Percentiles rank a stretch among this genome's conserved stretches.
phyloP scores from a whole-genome alignment of 2,113 vertebrate species.

The Clinocottus analis region DNA sequence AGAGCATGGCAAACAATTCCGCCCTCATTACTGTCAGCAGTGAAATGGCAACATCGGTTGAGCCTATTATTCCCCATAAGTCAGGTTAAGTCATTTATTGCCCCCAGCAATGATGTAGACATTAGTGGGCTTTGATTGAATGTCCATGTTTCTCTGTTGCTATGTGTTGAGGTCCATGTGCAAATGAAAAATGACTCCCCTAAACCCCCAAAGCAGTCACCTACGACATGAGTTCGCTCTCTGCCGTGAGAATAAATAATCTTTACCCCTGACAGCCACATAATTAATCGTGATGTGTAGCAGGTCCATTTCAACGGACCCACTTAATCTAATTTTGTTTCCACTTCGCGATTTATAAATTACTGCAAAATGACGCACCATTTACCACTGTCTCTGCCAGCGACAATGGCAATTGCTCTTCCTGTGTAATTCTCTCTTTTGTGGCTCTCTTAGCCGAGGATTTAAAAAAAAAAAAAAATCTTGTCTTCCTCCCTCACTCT shows the following conservation, averaged over 20 bases:
- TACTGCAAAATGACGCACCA: slow-evolving; percentile 83
- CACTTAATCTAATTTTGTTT: slow-evolving; percentile 89
- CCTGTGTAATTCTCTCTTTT: slow-evolving; percentile 64
- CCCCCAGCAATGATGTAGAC: slow-evolving; percentile 77
- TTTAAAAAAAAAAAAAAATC: slow-evolving; percentile 43
- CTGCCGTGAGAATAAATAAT: slow-evolving; percentile 82
- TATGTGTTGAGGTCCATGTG: slow-evolving; percentile 59
- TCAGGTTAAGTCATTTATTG: slow-evolving; percentile 78
- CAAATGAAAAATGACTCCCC: slow-evolving; percentile 76
- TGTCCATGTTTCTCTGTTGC: slow-evolving; percentile 64
- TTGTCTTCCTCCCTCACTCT: slow-evolving; percentile 31
- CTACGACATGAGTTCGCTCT: slow-evolving; percentile 76
- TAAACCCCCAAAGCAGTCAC: slow-evolving; percentile 74
- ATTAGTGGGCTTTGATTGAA: slow-evolving; percentile 80
- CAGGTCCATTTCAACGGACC: slow-evolving; percentile 83
- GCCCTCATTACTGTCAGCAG: slow-evolving; percentile 73
- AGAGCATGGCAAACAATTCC: slow-evolving; percentile 62
- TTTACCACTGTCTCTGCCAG: slow-evolving; percentile 83
- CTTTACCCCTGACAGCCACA: slow-evolving; percentile 78
- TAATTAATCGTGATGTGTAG: slow-evolving; percentile 87
- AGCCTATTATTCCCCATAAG: slow-evolving; percentile 63
- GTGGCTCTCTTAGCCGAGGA: slow-evolving; percentile 49
- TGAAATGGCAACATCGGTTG: slow-evolving; percentile 64
- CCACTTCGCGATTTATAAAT: slow-evolving; percentile 87
- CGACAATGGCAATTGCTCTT: slow-evolving; percentile 84